A percentile compares a stretch with the other conserved stretches of the same genome.
These are phyloP conservation scores for Sula dactylatra DNA, from an alignment of 2,113 vertebrate genomes.

Conservation along the genomic window DNA sequence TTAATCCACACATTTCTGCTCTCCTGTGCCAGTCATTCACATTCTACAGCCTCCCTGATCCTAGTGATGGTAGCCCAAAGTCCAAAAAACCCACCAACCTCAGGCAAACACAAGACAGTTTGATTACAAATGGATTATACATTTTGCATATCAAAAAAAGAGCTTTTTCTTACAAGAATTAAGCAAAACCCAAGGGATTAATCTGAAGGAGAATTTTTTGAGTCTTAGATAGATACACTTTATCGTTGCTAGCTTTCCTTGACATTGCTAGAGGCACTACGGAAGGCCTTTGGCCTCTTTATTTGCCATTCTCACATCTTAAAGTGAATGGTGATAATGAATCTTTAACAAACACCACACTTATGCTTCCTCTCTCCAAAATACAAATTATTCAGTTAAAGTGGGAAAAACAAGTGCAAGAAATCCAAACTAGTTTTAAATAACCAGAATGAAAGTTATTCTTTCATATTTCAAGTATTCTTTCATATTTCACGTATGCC, in stretches of 20 bases:
- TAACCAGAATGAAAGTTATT: not conserved
- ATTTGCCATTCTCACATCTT: not conserved
- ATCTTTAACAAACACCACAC: not conserved
- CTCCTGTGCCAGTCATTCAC: not conserved
- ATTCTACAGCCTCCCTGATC: not conserved
- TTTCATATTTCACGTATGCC: too few relatives aligned
- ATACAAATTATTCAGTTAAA: not conserved
- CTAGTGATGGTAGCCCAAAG: not conserved
- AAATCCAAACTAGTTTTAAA: not conserved
- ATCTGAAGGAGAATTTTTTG: not conserved
- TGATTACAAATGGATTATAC: not conserved
- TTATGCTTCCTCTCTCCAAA: not conserved
- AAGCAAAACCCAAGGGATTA: not conserved
- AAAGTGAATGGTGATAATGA: not conserved
- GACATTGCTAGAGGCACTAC: not conserved
- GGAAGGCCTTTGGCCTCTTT: not conserved
- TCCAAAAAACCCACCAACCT: not conserved
- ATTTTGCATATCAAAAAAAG: not conserved
- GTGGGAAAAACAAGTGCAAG: not conserved
- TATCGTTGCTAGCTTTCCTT: not conserved
- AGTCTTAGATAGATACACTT: not conserved
- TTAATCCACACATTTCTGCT: not conserved
- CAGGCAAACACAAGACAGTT: not conserved
- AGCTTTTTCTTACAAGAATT: not conserved
- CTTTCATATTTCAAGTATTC: too few relatives aligned